Percentiles rank a stretch among this genome's conserved stretches.
Evolutionary conservation across 2,797 vertebrate genomes (phyloP).

Genomic region (Schizothorax lantsangensis): DNA sequence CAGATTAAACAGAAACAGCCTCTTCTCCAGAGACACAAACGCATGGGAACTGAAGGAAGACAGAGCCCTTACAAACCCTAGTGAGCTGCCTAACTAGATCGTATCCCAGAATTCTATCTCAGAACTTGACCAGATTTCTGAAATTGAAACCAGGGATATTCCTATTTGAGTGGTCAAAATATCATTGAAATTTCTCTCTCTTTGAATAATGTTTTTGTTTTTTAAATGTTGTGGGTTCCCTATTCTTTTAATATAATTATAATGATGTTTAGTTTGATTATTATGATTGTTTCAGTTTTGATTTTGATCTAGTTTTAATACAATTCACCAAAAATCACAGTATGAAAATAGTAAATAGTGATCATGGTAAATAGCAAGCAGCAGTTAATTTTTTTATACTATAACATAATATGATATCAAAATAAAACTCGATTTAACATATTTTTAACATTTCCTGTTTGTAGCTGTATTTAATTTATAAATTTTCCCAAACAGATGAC

Average conservation of each 20-base stretch:
- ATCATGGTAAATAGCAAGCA: not conserved
- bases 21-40: slow-evolving; percentile 13
- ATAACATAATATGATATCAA: not conserved
- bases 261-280: not conserved
- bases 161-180: not conserved
- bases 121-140: not conserved
- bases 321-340: not conserved
- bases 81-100: not conserved
- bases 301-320: not conserved
- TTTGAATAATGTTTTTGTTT: not conserved
- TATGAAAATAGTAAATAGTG: not conserved
- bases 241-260: not conserved
- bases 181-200: not conserved
- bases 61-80: not conserved
- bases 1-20: slow-evolving; percentile 17
- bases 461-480: not conserved
- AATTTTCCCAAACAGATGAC: not conserved
- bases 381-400: not conserved
- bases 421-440: not conserved
- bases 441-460: not conserved
- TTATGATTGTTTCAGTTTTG: not conserved
- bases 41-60: not conserved
- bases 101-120: not conserved
- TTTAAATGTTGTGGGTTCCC: not conserved
- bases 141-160: not conserved